Conservation (phyloP, 1,140 invertebrate genomes). For the Drosophila malerkotliana region DNA sequence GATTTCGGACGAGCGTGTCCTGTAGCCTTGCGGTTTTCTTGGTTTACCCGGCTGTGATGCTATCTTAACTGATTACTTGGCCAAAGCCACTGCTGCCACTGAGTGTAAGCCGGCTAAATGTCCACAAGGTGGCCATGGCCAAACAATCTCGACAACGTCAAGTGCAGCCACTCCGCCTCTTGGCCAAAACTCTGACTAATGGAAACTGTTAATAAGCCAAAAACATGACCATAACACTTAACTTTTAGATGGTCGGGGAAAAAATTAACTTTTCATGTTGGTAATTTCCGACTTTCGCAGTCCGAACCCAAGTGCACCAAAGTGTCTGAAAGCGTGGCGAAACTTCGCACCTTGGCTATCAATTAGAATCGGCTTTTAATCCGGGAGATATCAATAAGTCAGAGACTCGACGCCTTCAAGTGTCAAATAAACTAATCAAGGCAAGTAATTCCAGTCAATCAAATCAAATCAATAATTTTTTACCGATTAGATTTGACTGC, state of each 20-base stretch:
- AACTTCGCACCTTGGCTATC: conserved; percentile 1
- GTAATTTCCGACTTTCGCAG: conserved; percentile 13
- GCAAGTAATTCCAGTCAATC: conserved; percentile 14
- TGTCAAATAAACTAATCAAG: neutral
- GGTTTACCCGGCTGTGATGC: conserved; percentile 16
- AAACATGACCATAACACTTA: conserved; percentile 26
- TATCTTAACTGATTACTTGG: conserved; percentile 54
- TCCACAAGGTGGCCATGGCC: conserved; percentile 43
- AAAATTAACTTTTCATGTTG: conserved; percentile 22
- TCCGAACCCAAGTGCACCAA: neutral
- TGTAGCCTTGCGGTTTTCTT: conserved; percentile 12
- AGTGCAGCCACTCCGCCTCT: conserved; percentile 14
- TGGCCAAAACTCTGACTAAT: conserved; percentile 30
- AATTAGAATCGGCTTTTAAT: conserved; percentile 4
- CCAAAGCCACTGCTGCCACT: conserved; percentile 29
- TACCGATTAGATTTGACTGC: conserved; percentile 18
- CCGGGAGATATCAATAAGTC: conserved; percentile 25
- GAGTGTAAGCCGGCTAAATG: conserved; percentile 44
- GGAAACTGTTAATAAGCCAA: conserved; percentile 35
- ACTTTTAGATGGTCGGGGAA: neutral
- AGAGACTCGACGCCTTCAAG: conserved; percentile 11
- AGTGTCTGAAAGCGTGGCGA: neutral
- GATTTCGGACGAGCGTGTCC: conserved; percentile 35
- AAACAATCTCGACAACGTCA: conserved; percentile 20
- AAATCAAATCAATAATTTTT: conserved; percentile 31